These are phyloP conservation scores for Ceyx cyanopectus DNA, from an alignment of 2,113 vertebrate species.

Conservation along the genomic window DNA sequence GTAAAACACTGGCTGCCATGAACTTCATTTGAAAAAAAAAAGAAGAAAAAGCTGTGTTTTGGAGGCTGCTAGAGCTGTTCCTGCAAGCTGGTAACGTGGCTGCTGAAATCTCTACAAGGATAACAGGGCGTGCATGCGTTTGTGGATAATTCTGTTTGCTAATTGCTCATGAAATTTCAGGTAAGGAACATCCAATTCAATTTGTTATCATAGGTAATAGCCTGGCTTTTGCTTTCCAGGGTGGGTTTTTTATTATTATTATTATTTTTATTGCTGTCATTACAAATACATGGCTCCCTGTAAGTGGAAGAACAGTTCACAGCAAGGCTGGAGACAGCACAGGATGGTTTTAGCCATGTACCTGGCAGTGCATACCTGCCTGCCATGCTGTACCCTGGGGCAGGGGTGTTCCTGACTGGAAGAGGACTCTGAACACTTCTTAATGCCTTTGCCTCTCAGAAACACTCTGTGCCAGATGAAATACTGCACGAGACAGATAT, in stretches of 20 bases:
- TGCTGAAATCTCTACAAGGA: not conserved
- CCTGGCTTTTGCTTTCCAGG: slow-evolving; percentile 7
- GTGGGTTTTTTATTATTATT: not conserved
- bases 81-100: not conserved
- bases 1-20: slow-evolving; percentile 76
- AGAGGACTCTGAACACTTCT: not conserved
- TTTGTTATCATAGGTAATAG: not conserved
- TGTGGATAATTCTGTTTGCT: not conserved
- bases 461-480: not conserved
- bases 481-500: not conserved
- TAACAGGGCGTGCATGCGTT: not conserved
- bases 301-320: not conserved
- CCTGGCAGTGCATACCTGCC: accelerated
- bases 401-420: not conserved
- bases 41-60: slow-evolving; percentile 48
- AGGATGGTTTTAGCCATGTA: not conserved
- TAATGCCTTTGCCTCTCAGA: not conserved
- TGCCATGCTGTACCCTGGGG: not conserved
- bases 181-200: not conserved
- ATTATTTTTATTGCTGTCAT: not conserved
- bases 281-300: not conserved
- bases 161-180: not conserved
- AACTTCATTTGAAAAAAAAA: slow-evolving; percentile 44
- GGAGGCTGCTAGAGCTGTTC: slow-evolving; percentile 33
- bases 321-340: not conserved